Evolutionary conservation across 1,140 invertebrate species (phyloP), one percentile per base, ranked within the genome.

Genomic region (Drosophila nasuta): DNA sequence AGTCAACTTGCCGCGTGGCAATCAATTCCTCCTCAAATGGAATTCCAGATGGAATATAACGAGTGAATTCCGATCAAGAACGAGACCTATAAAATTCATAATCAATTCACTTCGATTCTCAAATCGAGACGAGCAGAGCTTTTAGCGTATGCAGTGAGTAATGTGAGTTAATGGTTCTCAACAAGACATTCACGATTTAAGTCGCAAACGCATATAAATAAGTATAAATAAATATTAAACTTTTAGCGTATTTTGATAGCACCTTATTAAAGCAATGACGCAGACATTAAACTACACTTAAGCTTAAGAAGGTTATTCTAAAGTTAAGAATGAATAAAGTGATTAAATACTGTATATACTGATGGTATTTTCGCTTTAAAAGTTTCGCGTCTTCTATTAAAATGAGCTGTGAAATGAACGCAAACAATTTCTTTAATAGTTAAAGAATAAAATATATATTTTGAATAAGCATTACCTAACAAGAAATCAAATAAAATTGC

Each of bases 1-100:
- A 74, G 65, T 15, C 10, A 68, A 49, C 13, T 35, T 13, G 65
- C 70, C 71, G 71, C 65, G 65, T 69, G 65, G 57, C 57, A 60
- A 73, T 69, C 65, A 62, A 68, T 69, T 69, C 49, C 46, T 8
- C 25, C 46, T 8, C 25, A 67, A 41, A 43, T 45, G 46, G 63
- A 58, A 57, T 59, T 43, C 35, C 51, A 30, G 35, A 45, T 68
- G 30, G 17, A 41, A 63, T 63, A 35, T 25, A 25, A 25, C 30
- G 4, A 41, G 8, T 43, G 51, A n/a, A 25, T 28, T 49, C 10
- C 43, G 43, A 41, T 45, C 0, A 15, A 51, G 46, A 49, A 52
- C 30, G 46, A 43, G n/a, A 54, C n/a, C 70, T 52, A 30, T 52
- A 54, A 45, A 33, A 25, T 28, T 10, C 20, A 2, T 17, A 28